phyloP scores from a whole-genome alignment of 2,113 vertebrate species.

The Lonchura striata region DNA sequence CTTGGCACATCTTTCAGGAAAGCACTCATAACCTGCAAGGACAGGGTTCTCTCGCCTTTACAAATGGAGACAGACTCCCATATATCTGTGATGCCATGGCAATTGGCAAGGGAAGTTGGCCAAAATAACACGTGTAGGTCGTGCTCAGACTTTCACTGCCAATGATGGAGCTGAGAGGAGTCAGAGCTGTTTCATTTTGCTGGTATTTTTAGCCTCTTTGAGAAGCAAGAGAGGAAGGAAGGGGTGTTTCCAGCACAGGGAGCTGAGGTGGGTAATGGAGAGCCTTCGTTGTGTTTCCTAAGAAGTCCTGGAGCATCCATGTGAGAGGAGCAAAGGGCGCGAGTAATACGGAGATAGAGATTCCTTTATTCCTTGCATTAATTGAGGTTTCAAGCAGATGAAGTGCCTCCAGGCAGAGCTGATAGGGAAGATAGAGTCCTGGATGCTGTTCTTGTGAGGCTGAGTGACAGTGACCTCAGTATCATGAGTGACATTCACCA shows the following conservation, averaged over 20 bases:
- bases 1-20: neutral
- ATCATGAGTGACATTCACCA: accelerated
- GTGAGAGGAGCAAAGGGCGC: neutral
- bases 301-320: neutral
- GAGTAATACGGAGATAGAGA: neutral
- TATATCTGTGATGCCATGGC: accelerated
- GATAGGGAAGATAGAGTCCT: neutral
- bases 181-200: neutral
- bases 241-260: neutral
- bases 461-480: neutral
- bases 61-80: accelerated
- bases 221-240: neutral
- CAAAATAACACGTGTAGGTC: neutral
- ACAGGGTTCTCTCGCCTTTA: accelerated
- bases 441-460: neutral
- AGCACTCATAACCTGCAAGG: neutral
- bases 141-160: neutral
- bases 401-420: neutral
- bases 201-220: neutral
- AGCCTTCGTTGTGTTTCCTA: neutral
- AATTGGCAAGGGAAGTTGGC: neutral
- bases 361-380: neutral
- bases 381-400: neutral
- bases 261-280: neutral
- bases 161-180: neutral